Conservation (phyloP, 2,888 invertebrate genomes). For the Cosmorhoe ocellata region DNA sequence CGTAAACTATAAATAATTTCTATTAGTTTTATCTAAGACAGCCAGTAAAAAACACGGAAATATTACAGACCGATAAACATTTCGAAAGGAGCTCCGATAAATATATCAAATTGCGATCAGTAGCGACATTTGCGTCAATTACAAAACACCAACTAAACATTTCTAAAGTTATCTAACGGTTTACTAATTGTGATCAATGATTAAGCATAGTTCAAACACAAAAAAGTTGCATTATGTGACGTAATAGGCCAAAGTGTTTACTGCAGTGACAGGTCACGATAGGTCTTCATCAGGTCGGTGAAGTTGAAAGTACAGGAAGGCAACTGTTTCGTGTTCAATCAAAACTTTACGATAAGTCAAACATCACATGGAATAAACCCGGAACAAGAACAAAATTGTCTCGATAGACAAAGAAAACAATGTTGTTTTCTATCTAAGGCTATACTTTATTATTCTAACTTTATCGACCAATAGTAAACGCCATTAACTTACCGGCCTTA, state of each 20-base stretch:
- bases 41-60: conserved; percentile 9
- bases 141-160: conserved; percentile 33
- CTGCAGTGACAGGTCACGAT: conserved; percentile 38
- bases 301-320: conserved; percentile 15
- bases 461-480: too few relatives aligned
- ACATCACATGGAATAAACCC: neutral
- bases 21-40: conserved; percentile 2
- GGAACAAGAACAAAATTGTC: neutral
- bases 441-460: too few relatives aligned
- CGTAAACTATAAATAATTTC: neutral
- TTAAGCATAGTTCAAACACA: conserved; percentile 43
- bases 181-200: conserved; percentile 50
- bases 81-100: conserved; percentile 13
- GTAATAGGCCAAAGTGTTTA: conserved; percentile 33
- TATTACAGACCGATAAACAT: conserved; percentile 11
- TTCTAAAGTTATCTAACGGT: conserved; percentile 47
- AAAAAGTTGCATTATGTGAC: conserved; percentile 31
- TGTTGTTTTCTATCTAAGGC: too few relatives aligned
- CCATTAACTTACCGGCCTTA: too few relatives aligned
- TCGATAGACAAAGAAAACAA: too few relatives aligned
- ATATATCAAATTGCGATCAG: conserved; percentile 29
- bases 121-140: conserved; percentile 35
- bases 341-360: neutral
- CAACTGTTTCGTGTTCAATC: conserved; percentile 4
- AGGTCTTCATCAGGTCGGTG: conserved; percentile 26